Base-by-base conservation (phyloP, 2,113 vertebrate genomes). In the Xenopus borealis region DNA sequence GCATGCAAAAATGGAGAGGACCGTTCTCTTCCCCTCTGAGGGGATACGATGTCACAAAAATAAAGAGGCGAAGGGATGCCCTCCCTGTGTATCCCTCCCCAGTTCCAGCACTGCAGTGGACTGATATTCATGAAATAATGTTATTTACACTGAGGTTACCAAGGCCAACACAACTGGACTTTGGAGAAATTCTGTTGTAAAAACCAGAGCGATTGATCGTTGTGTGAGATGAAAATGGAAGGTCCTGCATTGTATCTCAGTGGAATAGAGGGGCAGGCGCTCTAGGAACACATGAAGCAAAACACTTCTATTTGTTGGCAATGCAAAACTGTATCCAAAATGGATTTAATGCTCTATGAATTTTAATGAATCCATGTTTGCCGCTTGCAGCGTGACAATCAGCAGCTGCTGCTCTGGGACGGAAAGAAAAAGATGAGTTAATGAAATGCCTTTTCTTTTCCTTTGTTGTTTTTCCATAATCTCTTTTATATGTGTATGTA, bases 321-420 rank as follows among this genome's bases (percentile, higher is more conserved):
- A n/a, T 61, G 62, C 45, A 63, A 50, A 69, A 69, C 62, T 63
- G 57, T 23, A 62, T 69, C 12, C 73, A 55, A 76, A 77, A 75
- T 62, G 4, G 0, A 68, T 82, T 83, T 80, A 47, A 79, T 12
- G 33, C 27, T 30, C 52, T 71, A 66, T 19, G 50, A 78, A 72
- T 79, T 81, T 81, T 79, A 76, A 80, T 53, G 61, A 73, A 81
- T 14, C n/a, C 18, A 5, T 52, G 11, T 78, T 80, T 78, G 55
- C 27, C 73, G 47, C 69, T 64, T 62, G 57, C 2, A 74, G 68
- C 71, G 69, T 71, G 40, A 65, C 45, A 73, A 7, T 4, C 19
- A 79, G 66, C 52, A 70, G 65, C 76, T 71, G 73, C 66, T 63
- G 71, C 18, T 69, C 83, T 65, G 78, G 59, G 66, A 78, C 78